Percentiles rank a stretch among this genome's conserved stretches.
Evolutionary conservation across 1,140 invertebrate species (phyloP).

Genomic region (Drosophila tristis): DNA sequence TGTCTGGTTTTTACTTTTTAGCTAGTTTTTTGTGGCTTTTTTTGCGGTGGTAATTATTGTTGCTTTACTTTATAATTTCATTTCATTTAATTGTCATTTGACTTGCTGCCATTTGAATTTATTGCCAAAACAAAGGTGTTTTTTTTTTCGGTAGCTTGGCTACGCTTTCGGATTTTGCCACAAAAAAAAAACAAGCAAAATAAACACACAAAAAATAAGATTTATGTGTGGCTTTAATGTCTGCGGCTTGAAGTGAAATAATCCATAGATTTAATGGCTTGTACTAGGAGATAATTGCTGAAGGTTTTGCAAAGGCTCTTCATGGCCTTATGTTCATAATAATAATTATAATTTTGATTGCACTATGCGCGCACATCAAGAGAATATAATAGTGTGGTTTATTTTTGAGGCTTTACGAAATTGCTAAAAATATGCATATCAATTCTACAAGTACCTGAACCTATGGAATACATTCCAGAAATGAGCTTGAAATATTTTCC

Average conservation of each 20-base stretch:
- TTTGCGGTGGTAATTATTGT: neutral
- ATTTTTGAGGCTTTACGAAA: too few species aligned
- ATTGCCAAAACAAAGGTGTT: constrained; percentile 20
- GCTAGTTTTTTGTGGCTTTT: constrained; percentile 14
- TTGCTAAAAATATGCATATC: too few species aligned
- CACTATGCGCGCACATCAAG: neutral
- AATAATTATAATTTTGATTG: constrained; percentile 6
- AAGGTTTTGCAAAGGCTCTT: constrained; percentile 35
- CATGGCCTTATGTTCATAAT: neutral
- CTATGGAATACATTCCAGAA: too few species aligned
- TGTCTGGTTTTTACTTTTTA: constrained; percentile 15
- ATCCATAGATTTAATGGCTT: constrained; percentile 7
- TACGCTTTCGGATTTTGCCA: constrained; percentile 46
- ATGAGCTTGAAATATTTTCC: too few species aligned
- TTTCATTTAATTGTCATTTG: constrained; percentile 30
- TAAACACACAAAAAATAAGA: constrained; percentile 23
- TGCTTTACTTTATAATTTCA: constrained; percentile 20
- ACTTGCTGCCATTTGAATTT: constrained; percentile 14
- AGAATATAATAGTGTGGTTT: too few species aligned
- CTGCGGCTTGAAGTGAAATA: constrained; percentile 19
- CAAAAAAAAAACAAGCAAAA: constrained; percentile 14
- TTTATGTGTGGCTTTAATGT: constrained; percentile 37
- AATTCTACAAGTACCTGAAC: too few species aligned
- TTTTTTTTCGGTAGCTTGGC: constrained; percentile 36
- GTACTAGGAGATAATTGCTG: constrained; percentile 5